Percentiles rank a stretch among this genome's conserved stretches.
These are phyloP conservation scores for Acrobasis suavella DNA, from an alignment of 2,888 invertebrate species.

Conservation along the genomic window DNA sequence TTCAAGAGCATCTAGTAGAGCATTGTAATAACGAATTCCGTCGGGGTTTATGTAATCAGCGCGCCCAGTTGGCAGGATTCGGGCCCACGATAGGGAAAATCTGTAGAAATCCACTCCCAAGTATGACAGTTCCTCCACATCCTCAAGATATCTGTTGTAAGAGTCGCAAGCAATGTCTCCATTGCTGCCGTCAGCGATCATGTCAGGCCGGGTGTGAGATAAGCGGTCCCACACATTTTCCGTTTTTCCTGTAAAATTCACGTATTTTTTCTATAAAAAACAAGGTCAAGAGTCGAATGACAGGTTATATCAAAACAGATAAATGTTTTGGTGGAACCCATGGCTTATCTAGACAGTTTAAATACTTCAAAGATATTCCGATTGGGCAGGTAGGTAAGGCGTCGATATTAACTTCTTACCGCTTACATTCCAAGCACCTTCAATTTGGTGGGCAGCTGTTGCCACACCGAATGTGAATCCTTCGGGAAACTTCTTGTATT, in stretches of 20 bases:
- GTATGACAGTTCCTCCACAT: conserved; percentile 74
- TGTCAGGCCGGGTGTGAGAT: conserved; percentile 78
- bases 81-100: conserved; percentile 84
- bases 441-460: conserved; percentile 84
- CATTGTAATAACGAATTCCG: conserved; percentile 86
- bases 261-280: background rate
- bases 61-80: conserved; percentile 84
- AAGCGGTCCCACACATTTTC: conserved; percentile 85
- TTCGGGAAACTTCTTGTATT: conserved; percentile 72
- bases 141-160: conserved; percentile 85
- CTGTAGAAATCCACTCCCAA: conserved; percentile 82
- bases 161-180: conserved; percentile 88
- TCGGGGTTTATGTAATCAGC: conserved; percentile 79
- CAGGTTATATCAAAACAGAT: conserved; percentile 2
- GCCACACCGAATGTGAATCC: conserved; percentile 77
- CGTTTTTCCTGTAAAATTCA: conserved; percentile 78
- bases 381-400: background rate
- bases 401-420: conserved; percentile 61
- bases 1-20: conserved; percentile 84
- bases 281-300: background rate
- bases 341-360: conserved; percentile 10
- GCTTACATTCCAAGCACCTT: conserved; percentile 84
- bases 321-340: background rate
- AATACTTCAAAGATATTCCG: conserved; percentile 15
- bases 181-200: conserved; percentile 83